Conservation (phyloP, 1,140 invertebrate species). For the Heliothis subflexa region DNA sequence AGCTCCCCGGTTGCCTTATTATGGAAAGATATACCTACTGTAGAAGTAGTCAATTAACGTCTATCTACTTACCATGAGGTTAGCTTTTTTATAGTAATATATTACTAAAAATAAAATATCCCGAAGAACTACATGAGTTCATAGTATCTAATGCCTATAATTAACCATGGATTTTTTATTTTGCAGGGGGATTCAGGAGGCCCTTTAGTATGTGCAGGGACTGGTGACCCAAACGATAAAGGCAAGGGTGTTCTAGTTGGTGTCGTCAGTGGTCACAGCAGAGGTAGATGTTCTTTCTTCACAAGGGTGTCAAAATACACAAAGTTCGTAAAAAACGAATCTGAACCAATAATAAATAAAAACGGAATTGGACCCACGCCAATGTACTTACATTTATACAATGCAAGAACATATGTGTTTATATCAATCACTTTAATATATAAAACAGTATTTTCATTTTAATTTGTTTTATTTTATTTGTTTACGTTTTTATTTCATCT, state of each 20-base stretch:
- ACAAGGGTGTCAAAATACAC: constrained; percentile 65
- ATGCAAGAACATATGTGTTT: background rate
- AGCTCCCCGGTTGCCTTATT: too few species aligned
- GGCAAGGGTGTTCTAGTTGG: constrained; percentile 65
- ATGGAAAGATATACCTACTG: too few species aligned
- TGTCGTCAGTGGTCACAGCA: constrained; percentile 60
- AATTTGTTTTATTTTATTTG: constrained; percentile 7
- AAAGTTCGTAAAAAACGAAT: constrained; percentile 17
- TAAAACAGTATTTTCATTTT: background rate
- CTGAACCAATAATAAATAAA: background rate
- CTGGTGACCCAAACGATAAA: constrained; percentile 64
- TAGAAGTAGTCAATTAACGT: too few species aligned
- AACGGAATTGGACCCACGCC: too few species aligned
- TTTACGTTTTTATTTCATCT: background rate
- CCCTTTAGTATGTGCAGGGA: constrained; percentile 66
- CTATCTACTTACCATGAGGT: too few species aligned
- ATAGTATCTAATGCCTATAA: too few species aligned
- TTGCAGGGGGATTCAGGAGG: constrained; percentile 77
- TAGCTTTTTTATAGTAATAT: too few species aligned
- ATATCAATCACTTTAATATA: background rate
- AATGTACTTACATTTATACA: too few species aligned
- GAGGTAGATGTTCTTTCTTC: constrained; percentile 61
- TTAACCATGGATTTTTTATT: background rate
- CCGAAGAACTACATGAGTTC: too few species aligned
- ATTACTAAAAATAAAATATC: too few species aligned